Evolutionary conservation across 2,113 vertebrate species (phyloP).

Genomic region (Phalacrocorax carbo): DNA sequence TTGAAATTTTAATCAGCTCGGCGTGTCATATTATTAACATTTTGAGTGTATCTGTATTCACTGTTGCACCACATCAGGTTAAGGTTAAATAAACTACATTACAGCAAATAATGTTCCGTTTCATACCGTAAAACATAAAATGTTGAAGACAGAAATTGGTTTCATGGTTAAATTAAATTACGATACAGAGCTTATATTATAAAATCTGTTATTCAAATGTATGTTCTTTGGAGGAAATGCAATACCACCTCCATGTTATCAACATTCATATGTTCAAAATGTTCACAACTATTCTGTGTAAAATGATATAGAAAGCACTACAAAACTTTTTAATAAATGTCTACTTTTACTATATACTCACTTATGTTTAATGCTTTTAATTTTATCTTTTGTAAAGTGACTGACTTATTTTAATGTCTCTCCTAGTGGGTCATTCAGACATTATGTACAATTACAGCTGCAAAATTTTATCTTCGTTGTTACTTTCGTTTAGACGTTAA

Average conservation of each 20-base stretch:
- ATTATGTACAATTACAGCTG: not conserved
- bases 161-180: conserved; percentile 70
- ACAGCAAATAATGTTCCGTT: conserved; percentile 69
- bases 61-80: conserved; percentile 67
- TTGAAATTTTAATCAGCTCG: conserved; percentile 79
- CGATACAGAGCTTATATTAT: conserved; percentile 22
- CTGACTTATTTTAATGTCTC: not conserved
- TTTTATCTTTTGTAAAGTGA: not conserved
- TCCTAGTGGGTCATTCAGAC: not conserved
- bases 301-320: not conserved
- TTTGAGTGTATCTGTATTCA: conserved; percentile 69
- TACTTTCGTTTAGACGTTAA: not conserved
- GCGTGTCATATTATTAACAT: conserved; percentile 73
- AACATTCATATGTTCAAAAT: conserved; percentile 30
- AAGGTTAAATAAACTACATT: conserved; percentile 75
- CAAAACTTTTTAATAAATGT: not conserved
- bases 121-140: conserved; percentile 65
- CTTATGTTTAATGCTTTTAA: not conserved
- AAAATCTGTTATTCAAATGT: conserved; percentile 35
- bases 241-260: not conserved
- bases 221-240: conserved; percentile 36
- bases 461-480: not conserved
- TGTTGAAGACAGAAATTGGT: conserved; percentile 59
- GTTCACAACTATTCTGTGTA: not conserved
- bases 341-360: not conserved